Conservation (phyloP, 2,797 vertebrate genomes). For the Sphenopsis melanotis region DNA sequence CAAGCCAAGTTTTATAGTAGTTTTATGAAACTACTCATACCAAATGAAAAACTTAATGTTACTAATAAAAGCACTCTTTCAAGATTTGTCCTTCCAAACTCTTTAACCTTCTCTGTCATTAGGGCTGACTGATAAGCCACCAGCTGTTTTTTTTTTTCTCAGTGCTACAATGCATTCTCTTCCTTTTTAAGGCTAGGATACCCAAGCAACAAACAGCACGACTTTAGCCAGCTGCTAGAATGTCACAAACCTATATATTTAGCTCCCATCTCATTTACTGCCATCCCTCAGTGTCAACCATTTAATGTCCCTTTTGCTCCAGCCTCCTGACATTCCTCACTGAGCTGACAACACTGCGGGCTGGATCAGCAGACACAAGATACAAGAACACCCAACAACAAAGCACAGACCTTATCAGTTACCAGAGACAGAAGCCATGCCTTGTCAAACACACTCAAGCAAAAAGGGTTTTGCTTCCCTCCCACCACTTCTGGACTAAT, state of each 20-base stretch:
- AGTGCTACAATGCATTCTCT: constrained; percentile 79
- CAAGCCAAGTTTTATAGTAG: neutral
- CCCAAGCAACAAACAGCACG: constrained; percentile 68
- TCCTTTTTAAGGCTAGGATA: constrained; percentile 76
- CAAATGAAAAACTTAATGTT: neutral
- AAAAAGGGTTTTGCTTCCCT: neutral
- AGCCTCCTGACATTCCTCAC: constrained; percentile 44
- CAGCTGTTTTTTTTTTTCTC: constrained; percentile 78
- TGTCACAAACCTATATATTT: constrained; percentile 77
- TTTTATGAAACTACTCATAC: neutral
- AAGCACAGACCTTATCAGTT: constrained; percentile 1
- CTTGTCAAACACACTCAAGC: neutral
- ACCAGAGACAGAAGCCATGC: constrained; percentile 4
- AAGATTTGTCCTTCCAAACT: constrained; percentile 67
- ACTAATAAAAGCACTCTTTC: constrained; percentile 50
- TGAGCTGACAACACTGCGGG: neutral
- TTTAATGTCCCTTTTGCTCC: constrained; percentile 46
- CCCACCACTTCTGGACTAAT: neutral
- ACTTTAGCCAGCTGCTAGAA: constrained; percentile 68
- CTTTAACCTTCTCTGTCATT: constrained; percentile 90
- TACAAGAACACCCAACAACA: constrained; percentile 17
- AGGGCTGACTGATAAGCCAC: constrained; percentile 83
- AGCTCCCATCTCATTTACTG: constrained; percentile 76
- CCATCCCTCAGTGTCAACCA: constrained; percentile 54
- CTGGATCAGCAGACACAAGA: neutral